phyloP scores from a whole-genome alignment of 92 coral and sea anemone genomes.

The Nematostella vectensis region DNA sequence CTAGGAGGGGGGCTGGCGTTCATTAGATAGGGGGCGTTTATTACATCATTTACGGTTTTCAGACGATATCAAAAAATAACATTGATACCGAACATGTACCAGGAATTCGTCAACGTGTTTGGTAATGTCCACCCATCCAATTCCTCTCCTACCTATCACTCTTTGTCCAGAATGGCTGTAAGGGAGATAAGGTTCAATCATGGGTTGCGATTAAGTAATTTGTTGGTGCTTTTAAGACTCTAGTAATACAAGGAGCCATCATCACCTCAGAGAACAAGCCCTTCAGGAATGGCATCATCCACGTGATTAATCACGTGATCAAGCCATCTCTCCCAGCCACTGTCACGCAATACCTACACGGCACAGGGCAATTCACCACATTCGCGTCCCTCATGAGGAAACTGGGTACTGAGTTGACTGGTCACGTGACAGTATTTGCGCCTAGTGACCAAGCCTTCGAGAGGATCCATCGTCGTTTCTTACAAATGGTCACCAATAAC shows the following conservation, averaged over 20 bases:
- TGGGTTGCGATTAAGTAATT: not conserved
- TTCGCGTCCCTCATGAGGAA: constrained; percentile 6
- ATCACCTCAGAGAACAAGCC: constrained; percentile 1
- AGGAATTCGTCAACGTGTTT: too few relatives aligned
- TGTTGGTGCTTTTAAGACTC: not conserved
- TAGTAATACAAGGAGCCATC: not conserved
- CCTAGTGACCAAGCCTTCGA: constrained; percentile 23
- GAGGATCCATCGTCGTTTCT: not conserved
- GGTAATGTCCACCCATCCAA: too few relatives aligned
- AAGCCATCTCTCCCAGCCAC: constrained; percentile 10
- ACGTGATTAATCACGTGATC: constrained; percentile 24
- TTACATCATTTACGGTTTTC: too few relatives aligned
- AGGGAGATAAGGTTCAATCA: not conserved
- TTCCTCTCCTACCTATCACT: too few relatives aligned
- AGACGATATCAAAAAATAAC: too few relatives aligned
- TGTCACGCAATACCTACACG: constrained; percentile 2
- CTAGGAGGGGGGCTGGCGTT: too few relatives aligned
- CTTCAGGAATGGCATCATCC: constrained; percentile 17
- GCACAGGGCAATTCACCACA: constrained; percentile 4
- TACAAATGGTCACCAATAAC: constrained; percentile 7
- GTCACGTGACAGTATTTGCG: constrained; percentile 21
- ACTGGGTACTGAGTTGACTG: constrained; percentile 11
- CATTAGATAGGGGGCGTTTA: too few relatives aligned
- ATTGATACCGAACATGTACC: too few relatives aligned
- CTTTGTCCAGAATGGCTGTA: not conserved